Base-by-base conservation (phyloP, 2,888 invertebrate genomes). In the Netelia virgata region DNA sequence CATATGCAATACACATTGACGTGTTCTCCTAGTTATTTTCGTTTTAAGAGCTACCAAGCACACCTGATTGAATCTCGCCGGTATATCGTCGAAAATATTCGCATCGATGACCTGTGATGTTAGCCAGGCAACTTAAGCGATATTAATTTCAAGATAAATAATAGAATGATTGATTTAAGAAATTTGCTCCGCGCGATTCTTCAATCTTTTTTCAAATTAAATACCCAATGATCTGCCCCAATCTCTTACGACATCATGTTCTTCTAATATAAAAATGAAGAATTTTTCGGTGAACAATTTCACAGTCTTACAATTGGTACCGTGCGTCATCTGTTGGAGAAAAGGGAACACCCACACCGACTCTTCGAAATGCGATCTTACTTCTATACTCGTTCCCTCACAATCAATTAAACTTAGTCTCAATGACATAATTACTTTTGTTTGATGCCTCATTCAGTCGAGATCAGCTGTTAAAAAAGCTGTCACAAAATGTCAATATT, bases 401-500 rank as follows among this genome's bases (percentile, higher is more conserved):
- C 47, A 36, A n/a, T 18, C 16, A 18, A 57, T 57, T 18, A 6
- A 57, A 57, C 47, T 14, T 47, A 6, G 10, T 3, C 47, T 47
- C 14, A 14, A 47, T 57, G 57, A 57, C 57, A 57, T 57, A 57
- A 57, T 57, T 57, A 57, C 16, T 18, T 57, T 55, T 14, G 16
- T 20, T 20, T 57, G 41, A 72, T 16, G 36, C 18, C 28, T 63
- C 14, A n/a, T 36, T 28, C 23, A 0, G 36, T 14, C 23, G 66
- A 78, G 41, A 53, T 43, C 70, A 63, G 64, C 55, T 55, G 23
- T 50, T 11, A 57, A 50, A 55, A 79, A 43, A 20, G 63, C 72
- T 36, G 28, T 72, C 64, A 64, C 76, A 85, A 84, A 80, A 92
- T 92, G 92, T 84, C 91, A 69, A 80, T 92, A 20, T 85, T 90